These are phyloP conservation scores for Microplitis demolitor DNA, from an alignment of 1,140 invertebrate genomes.

Conservation along the genomic window DNA sequence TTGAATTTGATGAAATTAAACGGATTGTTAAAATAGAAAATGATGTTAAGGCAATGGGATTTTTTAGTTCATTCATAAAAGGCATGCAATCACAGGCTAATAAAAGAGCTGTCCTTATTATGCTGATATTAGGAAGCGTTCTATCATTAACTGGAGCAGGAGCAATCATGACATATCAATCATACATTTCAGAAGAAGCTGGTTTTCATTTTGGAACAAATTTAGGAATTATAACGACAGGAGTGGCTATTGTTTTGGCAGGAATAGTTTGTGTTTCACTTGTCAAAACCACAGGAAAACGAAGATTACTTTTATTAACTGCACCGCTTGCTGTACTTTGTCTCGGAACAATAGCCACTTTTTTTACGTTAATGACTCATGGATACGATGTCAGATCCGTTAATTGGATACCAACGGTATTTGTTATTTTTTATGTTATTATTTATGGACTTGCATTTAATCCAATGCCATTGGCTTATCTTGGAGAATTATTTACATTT, in stretches of 20 bases:
- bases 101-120: constrained; percentile 72
- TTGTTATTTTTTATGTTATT: constrained; percentile 51
- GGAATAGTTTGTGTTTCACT: constrained; percentile 71
- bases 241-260: constrained; percentile 76
- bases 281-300: constrained; percentile 77
- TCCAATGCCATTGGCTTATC: constrained; percentile 55
- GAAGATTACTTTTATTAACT: constrained; percentile 73
- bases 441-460: constrained; percentile 55
- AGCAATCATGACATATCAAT: constrained; percentile 84
- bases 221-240: constrained; percentile 79
- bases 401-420: constrained; percentile 49
- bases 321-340: constrained; percentile 69
- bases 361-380: constrained; percentile 65
- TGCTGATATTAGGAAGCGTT: constrained; percentile 77
- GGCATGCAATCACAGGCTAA: constrained; percentile 65
- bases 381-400: constrained; percentile 54
- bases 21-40: constrained; percentile 64
- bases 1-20: constrained; percentile 67
- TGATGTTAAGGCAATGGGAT: constrained; percentile 50
- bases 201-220: constrained; percentile 70
- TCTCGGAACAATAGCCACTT: constrained; percentile 68
- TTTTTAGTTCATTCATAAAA: constrained; percentile 53
- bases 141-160: constrained; percentile 83
- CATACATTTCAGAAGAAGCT: constrained; percentile 74
- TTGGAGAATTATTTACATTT: constrained; percentile 58